These are phyloP conservation scores for Eciton burchellii DNA, from an alignment of 1,140 invertebrate genomes.

Conservation along the genomic window DNA sequence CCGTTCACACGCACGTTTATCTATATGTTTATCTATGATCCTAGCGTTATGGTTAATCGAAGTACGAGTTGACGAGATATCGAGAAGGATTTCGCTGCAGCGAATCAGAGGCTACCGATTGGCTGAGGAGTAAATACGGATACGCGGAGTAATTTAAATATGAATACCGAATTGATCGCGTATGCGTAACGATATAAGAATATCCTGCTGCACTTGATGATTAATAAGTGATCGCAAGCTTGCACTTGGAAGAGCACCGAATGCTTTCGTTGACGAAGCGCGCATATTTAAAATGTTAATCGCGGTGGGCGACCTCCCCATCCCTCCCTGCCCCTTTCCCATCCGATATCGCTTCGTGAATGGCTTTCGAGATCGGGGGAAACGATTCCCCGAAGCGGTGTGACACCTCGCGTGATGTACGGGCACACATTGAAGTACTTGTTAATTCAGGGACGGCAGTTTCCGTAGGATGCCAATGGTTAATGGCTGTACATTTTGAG, in stretches of 20 bases:
- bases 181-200: not conserved
- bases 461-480: conserved; percentile 80
- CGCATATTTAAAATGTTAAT: conserved; percentile 75
- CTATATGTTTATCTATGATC: not conserved
- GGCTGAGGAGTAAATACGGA: too few species aligned
- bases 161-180: too few species aligned
- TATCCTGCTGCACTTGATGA: conserved; percentile 4
- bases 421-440: conserved; percentile 82
- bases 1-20: not conserved
- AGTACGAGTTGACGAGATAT: too few species aligned
- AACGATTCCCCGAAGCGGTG: conserved; percentile 81
- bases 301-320: conserved; percentile 58
- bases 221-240: conserved; percentile 11
- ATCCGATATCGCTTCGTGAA: conserved; percentile 72
- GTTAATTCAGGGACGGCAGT: conserved; percentile 83
- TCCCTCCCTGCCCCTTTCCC: conserved; percentile 29
- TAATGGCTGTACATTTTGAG: conserved; percentile 82
- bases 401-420: conserved; percentile 82
- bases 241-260: conserved; percentile 37
- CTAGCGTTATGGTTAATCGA: not conserved
- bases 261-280: conserved; percentile 50
- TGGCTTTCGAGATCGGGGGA: conserved; percentile 79
- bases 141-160: too few species aligned
- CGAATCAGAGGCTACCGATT: too few species aligned
- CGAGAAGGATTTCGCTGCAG: too few species aligned